These are phyloP conservation scores for Parotia lawesii DNA, from an alignment of 2,113 vertebrate genomes.

Conservation along the genomic window DNA sequence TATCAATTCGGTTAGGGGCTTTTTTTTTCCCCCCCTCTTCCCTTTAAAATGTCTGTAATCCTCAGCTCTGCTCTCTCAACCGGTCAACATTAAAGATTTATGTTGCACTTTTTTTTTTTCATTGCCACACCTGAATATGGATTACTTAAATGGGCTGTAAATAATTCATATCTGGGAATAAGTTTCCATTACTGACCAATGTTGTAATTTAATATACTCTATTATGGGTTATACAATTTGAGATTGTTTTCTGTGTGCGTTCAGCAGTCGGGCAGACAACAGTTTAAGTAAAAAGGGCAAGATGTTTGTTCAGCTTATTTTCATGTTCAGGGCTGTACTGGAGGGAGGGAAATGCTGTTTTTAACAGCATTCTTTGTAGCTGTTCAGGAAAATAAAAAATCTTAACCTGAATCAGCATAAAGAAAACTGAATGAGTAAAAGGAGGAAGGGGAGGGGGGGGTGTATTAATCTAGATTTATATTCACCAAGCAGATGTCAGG, in stretches of 20 bases:
- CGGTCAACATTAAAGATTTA: constrained; percentile 89
- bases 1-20: constrained; percentile 70
- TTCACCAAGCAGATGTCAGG: constrained; percentile 63
- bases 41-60: constrained; percentile 83
- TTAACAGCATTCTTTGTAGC: constrained; percentile 58
- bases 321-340: constrained; percentile 56
- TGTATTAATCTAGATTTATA: constrained; percentile 69
- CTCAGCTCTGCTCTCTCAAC: constrained; percentile 82
- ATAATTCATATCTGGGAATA: constrained; percentile 98
- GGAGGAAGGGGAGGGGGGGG: background rate
- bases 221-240: constrained; percentile 84
- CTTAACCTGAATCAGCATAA: constrained; percentile 74
- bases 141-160: constrained; percentile 98
- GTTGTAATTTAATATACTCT: constrained; percentile 97
- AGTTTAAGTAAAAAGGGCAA: constrained; percentile 79
- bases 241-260: constrained; percentile 84
- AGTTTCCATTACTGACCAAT: constrained; percentile 92
- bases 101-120: constrained; percentile 81
- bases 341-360: constrained; percentile 64
- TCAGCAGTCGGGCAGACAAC: constrained; percentile 75
- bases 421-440: constrained; percentile 64
- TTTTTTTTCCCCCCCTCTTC: background rate
- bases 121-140: constrained; percentile 98
- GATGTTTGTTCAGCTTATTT: constrained; percentile 77
- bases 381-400: constrained; percentile 59